A percentile compares a stretch with the other conserved stretches of the same genome.
Conservation (phyloP, 2,797 vertebrate species). For the Dipus sagitta region DNA sequence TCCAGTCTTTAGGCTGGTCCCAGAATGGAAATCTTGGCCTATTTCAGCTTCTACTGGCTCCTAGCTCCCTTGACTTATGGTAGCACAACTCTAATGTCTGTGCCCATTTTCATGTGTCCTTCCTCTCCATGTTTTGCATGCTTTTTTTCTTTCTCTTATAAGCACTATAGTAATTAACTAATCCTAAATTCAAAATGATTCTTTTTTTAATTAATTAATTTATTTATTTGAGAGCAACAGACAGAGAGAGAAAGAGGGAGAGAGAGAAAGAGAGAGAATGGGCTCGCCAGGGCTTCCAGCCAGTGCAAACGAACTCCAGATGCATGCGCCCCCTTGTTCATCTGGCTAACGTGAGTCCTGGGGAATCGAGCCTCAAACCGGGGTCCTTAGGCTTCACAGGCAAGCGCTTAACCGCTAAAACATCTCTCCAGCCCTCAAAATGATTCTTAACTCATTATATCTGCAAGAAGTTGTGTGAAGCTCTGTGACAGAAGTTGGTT, state of each 20-base stretch:
- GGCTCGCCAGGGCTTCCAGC: no score
- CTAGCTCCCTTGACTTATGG: not conserved
- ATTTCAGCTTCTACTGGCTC: not conserved
- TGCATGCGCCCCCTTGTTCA: no score
- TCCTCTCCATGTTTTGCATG: not conserved
- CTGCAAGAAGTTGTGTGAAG: not conserved
- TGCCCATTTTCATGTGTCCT: not conserved
- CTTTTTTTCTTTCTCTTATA: slow-evolving; percentile 8
- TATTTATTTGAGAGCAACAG: no score
- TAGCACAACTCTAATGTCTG: not conserved
- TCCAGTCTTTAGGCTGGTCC: not conserved
- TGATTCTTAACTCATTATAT: slow-evolving; percentile 11
- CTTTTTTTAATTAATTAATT: no score
- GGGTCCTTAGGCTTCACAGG: no score
- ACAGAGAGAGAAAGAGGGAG: no score
- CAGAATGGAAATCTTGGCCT: not conserved
- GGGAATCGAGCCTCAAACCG: no score
- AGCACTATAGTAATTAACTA: not conserved
- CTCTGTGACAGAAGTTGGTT: not conserved
- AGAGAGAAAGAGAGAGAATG: no score
- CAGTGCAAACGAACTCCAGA: no score
- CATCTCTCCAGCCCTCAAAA: no score
- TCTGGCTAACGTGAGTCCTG: no score
- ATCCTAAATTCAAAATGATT: not conserved
- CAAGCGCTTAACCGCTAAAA: no score